Evolutionary conservation across 2,797 vertebrate genomes (phyloP).

Genomic region (Chiroxiphia lanceolata): DNA sequence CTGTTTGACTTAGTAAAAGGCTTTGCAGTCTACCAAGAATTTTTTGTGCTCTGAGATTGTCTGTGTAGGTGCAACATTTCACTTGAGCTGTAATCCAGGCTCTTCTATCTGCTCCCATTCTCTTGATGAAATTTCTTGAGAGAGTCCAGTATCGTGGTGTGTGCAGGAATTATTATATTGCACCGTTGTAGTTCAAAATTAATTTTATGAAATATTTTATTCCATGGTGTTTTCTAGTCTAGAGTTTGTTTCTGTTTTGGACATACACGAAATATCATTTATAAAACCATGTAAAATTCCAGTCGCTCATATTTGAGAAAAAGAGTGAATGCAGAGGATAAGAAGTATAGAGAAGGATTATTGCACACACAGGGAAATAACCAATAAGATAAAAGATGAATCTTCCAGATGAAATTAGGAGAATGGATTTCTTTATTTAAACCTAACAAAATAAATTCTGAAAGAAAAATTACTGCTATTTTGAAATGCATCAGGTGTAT

Average conservation of each 20-base stretch:
- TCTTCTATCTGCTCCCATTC: not conserved
- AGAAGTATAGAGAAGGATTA: not conserved
- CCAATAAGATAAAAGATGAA: not conserved
- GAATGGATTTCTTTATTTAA: not conserved
- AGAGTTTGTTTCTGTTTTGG: not conserved
- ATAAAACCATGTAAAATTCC: not conserved
- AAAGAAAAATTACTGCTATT: not conserved
- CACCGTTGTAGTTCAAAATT: not conserved
- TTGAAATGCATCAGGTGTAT: not conserved
- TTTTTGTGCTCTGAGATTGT: not conserved
- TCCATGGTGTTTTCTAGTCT: not conserved
- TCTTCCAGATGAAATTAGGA: not conserved
- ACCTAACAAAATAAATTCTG: not conserved
- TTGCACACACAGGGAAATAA: not conserved
- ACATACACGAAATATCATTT: accelerated
- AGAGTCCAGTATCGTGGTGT: not conserved
- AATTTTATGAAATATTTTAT: not conserved
- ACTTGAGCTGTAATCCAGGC: not conserved
- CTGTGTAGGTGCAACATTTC: not conserved
- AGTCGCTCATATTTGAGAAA: not conserved
- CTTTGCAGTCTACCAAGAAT: not conserved
- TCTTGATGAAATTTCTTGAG: not conserved
- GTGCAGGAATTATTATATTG: not conserved
- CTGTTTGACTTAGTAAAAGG: not conserved
- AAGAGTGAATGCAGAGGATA: not conserved